Base-by-base conservation (phyloP, 2,797 vertebrate genomes). In the Argentina silus region DNA sequence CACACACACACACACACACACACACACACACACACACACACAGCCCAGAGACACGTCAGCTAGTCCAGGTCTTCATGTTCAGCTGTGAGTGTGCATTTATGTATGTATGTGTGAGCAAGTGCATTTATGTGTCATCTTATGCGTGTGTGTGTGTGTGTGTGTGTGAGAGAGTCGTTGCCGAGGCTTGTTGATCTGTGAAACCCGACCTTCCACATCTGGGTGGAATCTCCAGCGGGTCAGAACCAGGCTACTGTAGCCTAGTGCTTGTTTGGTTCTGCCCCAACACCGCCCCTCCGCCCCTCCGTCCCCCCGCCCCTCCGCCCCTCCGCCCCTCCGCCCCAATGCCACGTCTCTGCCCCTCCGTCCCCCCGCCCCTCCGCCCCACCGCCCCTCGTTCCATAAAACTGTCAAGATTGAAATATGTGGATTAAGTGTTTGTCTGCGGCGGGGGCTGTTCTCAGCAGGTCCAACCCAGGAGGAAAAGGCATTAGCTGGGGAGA, bases 391-490 rank as follows among this genome's bases (percentile, higher is more conserved):
- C 81, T 91, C 91, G 85, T 83, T 88, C 88, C 89, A 90, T 94
- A 90, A 93, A 94, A 91, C 83, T 89, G 93, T 93, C 93, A 91
- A 27, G 83, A 81, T 87, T 91, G 87, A 93, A 93, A 91, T 90
- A 86, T 92, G 87, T 85, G 89, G 92, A 93, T 93, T 91, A 89
- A 83, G 87, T 83, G 70, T 0, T 72, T 81, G 82, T 50, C 81
- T 79, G 80, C 83, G 79, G 89, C 77, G 84, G 76, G 81, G 90
- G 83, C 87, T 68, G 78, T 76, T 36, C 81, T 83, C 76, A 55
- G 78, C 88, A 73, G 23, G 77, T 73, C 81, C 7, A 80, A n/a
- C 78, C 86, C 93, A 93, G 90, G 78, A 93, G 93, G 93, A 84
- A 92, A 93, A 94, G 7, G 67, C 92, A 94, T 94, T 93, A 94